These are phyloP conservation scores for Glossophaga mutica DNA, from an alignment of 2,797 vertebrate genomes.

Conservation along the genomic window DNA sequence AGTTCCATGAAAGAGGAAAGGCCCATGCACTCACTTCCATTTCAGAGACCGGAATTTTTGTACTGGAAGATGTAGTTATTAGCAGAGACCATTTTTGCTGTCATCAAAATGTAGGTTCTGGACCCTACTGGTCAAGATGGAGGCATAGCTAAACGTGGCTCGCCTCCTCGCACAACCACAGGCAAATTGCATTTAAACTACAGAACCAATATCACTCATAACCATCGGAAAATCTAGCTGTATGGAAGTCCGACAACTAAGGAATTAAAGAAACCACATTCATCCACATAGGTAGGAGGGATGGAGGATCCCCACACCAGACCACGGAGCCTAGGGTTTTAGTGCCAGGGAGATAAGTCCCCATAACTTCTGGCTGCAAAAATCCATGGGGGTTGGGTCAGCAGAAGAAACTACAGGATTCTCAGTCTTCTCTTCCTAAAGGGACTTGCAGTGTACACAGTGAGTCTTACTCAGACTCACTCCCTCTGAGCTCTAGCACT, in stretches of 20 bases:
- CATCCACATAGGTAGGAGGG: no score
- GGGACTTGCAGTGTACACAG: no score
- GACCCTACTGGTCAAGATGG: neutral
- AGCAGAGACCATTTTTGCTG: neutral
- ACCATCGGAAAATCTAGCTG: no score
- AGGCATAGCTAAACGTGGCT: neutral
- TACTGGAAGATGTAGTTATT: neutral
- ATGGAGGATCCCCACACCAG: neutral
- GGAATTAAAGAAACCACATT: no score
- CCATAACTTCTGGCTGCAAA: neutral
- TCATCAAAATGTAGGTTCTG: neutral
- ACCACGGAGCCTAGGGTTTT: neutral
- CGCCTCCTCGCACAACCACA: neutral
- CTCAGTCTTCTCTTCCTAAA: neutral
- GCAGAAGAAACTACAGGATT: neutral
- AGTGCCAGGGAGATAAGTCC: neutral
- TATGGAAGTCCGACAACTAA: no score
- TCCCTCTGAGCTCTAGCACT: neutral
- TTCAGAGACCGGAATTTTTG: neutral
- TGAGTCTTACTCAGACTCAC: neutral
- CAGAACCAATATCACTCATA: no score
- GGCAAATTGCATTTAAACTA: no score
- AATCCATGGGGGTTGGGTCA: neutral
- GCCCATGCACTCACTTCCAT: neutral
- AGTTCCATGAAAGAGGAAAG: neutral